Conservation (phyloP, 1,140 invertebrate genomes). For the Episyrphus balteatus region DNA sequence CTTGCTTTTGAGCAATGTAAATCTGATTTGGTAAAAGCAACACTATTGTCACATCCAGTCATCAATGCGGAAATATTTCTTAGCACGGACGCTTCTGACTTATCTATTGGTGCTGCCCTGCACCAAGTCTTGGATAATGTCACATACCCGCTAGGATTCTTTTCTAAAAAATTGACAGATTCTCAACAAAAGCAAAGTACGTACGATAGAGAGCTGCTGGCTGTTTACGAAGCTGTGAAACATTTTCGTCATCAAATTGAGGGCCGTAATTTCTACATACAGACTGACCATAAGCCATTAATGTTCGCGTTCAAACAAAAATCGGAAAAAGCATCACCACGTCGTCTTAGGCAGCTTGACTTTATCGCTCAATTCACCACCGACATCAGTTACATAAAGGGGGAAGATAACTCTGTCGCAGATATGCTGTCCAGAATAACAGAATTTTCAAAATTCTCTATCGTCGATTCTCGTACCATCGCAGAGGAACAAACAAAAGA, state of each 20-base stretch:
- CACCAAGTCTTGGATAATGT: constrained; percentile 22
- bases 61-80: neutral
- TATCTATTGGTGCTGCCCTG: constrained; percentile 29
- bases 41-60: constrained; percentile 1
- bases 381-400: too few species aligned
- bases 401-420: too few species aligned
- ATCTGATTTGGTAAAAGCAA: constrained; percentile 1
- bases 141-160: constrained; percentile 30
- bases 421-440: too few species aligned
- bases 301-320: neutral
- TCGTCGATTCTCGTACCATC: too few species aligned
- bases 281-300: too few species aligned
- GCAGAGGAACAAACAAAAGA: too few species aligned
- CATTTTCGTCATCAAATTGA: constrained; percentile 13
- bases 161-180: constrained; percentile 24
- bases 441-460: too few species aligned
- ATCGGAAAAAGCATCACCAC: too few species aligned
- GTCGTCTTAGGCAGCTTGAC: too few species aligned
- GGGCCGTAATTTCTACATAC: neutral
- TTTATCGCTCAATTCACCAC: too few species aligned
- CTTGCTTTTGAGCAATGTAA: too few species aligned
- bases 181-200: constrained; percentile 21
- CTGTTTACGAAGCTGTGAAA: constrained; percentile 20
- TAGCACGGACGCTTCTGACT: constrained; percentile 28
- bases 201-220: constrained; percentile 35